phyloP scores from a whole-genome alignment of 2,797 vertebrate genomes.

The Hemitrygon akajei region DNA sequence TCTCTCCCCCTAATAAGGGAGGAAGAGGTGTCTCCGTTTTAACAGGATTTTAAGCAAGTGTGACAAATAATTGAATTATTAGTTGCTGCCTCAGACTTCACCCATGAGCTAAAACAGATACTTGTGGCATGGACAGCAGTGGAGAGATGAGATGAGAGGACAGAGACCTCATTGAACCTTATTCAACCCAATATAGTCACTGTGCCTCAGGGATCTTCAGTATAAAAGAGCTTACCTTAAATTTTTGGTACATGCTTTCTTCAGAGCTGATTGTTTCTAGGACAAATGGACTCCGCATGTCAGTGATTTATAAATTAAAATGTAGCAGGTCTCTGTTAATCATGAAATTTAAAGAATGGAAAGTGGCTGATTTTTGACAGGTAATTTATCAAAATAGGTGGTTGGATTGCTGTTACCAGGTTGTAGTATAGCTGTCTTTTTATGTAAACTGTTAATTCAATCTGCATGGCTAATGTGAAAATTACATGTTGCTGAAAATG shows the following conservation, averaged over 20 bases:
- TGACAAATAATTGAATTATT: no score
- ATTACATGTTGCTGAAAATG: background rate
- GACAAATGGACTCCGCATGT: background rate
- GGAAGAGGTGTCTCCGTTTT: no score
- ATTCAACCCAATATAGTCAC: no score
- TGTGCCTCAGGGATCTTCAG: no score
- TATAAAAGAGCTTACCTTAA: background rate
- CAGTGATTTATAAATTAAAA: background rate
- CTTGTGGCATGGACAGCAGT: no score
- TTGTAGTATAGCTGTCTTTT: background rate
- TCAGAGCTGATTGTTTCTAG: background rate
- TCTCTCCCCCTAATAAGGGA: no score
- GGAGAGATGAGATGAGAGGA: no score
- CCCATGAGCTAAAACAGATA: no score
- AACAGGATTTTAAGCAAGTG: no score
- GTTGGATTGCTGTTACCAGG: background rate
- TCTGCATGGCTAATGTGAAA: conserved; percentile 19
- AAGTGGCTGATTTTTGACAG: conserved; percentile 11
- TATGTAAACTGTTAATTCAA: conserved; percentile 18
- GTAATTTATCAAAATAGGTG: conserved; percentile 22
- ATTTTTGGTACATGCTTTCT: background rate
- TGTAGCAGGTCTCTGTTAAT: background rate
- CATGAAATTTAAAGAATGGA: background rate
- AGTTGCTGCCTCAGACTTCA: no score
- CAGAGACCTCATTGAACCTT: no score